A percentile compares a stretch with the other conserved stretches of the same genome.
These are phyloP conservation scores for Melitaea cinxia DNA, from an alignment of 1,140 invertebrate species.

Conservation along the genomic window DNA sequence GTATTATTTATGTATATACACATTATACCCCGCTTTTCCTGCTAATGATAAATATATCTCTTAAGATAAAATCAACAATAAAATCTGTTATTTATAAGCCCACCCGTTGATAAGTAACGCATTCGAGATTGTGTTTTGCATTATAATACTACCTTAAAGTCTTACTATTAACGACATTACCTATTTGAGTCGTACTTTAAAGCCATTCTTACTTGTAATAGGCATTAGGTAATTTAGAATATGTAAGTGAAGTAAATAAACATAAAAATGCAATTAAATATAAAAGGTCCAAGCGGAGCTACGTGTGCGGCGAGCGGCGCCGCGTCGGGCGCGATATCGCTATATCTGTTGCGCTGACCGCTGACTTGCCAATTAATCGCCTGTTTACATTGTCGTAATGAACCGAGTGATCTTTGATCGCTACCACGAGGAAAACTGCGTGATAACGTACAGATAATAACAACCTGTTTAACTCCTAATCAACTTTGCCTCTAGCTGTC, in stretches of 20 bases:
- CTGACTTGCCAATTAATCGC: conserved; percentile 56
- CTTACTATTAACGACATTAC: not conserved
- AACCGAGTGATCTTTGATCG: conserved; percentile 37
- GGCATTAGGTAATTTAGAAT: not conserved
- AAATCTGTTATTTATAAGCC: conserved; percentile 4
- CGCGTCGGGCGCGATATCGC: conserved; percentile 45
- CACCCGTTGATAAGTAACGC: conserved; percentile 2
- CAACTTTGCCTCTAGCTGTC: not conserved
- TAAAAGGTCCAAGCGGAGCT: not conserved
- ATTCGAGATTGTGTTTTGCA: not conserved
- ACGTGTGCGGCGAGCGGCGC: conserved; percentile 34
- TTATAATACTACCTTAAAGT: not conserved
- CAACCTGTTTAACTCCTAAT: not conserved
- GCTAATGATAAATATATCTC: not conserved
- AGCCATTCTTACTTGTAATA: not conserved
- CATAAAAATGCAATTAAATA: not conserved
- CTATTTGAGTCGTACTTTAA: not conserved
- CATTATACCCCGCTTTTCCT: not conserved
- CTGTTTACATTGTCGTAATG: conserved; percentile 42
- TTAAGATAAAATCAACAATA: conserved; percentile 9
- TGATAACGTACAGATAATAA: not conserved
- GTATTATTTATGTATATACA: too few species aligned
- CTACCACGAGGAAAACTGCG: conserved; percentile 19
- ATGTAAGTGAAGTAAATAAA: not conserved
- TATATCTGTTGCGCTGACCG: conserved; percentile 46